Conservation (phyloP, 2,113 vertebrate species). For the Micronisus gabar region DNA sequence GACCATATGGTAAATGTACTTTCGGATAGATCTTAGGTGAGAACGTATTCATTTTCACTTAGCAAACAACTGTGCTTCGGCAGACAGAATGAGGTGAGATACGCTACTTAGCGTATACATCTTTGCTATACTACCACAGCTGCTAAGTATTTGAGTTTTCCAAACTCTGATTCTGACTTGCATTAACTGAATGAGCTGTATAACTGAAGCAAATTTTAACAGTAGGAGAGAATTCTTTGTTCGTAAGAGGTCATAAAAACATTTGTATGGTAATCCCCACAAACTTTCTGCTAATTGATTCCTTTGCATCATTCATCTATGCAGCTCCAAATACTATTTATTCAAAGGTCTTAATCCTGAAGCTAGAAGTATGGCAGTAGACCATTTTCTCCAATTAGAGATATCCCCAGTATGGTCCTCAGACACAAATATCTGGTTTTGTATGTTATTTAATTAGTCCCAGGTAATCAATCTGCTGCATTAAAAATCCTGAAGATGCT, state of each 20-base stretch:
- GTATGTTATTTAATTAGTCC: background rate
- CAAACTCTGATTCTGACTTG: background rate
- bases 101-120: accelerated
- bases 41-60: background rate
- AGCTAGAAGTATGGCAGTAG: background rate
- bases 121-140: background rate
- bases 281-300: background rate
- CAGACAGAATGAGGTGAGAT: background rate
- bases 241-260: background rate
- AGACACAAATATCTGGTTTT: background rate
- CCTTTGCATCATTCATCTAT: background rate
- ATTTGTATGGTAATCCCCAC: background rate
- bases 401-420: background rate
- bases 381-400: background rate
- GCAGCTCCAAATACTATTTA: background rate
- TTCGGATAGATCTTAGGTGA: background rate
- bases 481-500: background rate
- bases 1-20: background rate
- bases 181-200: background rate
- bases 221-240: background rate
- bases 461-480: background rate
- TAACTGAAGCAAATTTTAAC: background rate
- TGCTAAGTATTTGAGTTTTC: background rate
- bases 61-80: background rate
- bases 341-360: background rate